These are phyloP conservation scores for Ursus arctos DNA, from an alignment of 2,113 vertebrate species.

Conservation along the genomic window DNA sequence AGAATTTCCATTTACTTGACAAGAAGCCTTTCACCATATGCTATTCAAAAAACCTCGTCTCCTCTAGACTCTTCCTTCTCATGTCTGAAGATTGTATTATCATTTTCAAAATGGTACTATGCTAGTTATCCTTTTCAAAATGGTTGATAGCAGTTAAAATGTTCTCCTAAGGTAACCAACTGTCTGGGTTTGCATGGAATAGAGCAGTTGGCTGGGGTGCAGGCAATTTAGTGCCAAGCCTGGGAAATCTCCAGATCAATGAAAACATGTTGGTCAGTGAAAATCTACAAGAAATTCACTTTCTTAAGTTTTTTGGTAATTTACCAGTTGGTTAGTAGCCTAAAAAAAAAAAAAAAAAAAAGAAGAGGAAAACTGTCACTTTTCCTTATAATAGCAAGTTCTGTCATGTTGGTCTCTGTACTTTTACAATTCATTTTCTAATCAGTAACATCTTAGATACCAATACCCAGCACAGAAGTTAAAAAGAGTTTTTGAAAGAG, in stretches of 20 bases:
- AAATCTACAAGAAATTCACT: background rate
- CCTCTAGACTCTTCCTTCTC: background rate
- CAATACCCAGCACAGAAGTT: background rate
- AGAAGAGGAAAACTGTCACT: background rate
- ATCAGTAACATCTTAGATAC: background rate
- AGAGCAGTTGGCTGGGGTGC: background rate
- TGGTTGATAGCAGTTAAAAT: background rate
- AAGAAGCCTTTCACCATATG: background rate
- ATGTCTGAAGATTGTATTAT: background rate
- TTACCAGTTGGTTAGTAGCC: background rate
- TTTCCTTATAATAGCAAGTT: background rate
- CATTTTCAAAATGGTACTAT: background rate
- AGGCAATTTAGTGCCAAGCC: background rate
- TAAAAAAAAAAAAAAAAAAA: background rate
- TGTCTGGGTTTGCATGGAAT: fast-evolving
- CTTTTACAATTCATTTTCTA: background rate
- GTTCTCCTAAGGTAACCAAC: background rate
- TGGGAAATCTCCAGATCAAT: background rate
- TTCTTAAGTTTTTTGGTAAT: background rate
- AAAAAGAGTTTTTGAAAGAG: background rate
- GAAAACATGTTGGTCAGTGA: fast-evolving
- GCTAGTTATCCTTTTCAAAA: background rate
- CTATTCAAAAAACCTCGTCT: background rate
- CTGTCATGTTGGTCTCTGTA: background rate
- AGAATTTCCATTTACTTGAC: background rate